phyloP scores from a whole-genome alignment of 2,888 invertebrate species.

The Ptychoptera albimana region DNA sequence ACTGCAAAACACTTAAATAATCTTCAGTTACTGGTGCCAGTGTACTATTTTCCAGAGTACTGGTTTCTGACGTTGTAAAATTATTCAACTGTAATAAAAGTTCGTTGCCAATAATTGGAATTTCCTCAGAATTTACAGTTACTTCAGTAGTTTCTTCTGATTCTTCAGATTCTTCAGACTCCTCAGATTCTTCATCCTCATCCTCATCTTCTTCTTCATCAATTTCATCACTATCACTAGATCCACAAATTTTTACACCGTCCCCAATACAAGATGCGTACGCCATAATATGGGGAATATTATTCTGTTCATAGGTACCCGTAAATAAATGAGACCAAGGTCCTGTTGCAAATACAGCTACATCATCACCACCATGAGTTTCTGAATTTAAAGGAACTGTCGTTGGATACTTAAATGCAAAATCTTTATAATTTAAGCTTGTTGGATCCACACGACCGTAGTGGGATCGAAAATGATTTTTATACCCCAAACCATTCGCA shows the following conservation, averaged over 20 bases:
- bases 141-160: no score
- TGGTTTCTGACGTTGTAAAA: no score
- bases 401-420: conserved; percentile 35
- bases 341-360: conserved; percentile 57
- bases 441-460: conserved; percentile 21
- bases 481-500: conserved; percentile 57
- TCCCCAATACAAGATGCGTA: conserved; percentile 58
- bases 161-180: no score
- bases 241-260: conserved; percentile 30
- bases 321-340: conserved; percentile 69
- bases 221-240: no score
- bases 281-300: conserved; percentile 58
- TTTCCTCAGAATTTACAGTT: no score
- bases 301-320: conserved; percentile 63
- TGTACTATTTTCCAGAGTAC: no score
- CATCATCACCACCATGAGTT: conserved; percentile 68
- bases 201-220: no score
- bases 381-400: conserved; percentile 42
- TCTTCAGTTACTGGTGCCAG: no score
- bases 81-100: no score
- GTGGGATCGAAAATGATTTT: not conserved
- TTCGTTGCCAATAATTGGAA: no score
- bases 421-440: conserved; percentile 11
- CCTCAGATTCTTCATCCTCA: no score
- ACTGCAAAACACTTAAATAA: no score